Evolutionary conservation across 2,797 vertebrate species (phyloP), one percentile per base, ranked within the genome.

Genomic region (Protosalanx chinensis): DNA sequence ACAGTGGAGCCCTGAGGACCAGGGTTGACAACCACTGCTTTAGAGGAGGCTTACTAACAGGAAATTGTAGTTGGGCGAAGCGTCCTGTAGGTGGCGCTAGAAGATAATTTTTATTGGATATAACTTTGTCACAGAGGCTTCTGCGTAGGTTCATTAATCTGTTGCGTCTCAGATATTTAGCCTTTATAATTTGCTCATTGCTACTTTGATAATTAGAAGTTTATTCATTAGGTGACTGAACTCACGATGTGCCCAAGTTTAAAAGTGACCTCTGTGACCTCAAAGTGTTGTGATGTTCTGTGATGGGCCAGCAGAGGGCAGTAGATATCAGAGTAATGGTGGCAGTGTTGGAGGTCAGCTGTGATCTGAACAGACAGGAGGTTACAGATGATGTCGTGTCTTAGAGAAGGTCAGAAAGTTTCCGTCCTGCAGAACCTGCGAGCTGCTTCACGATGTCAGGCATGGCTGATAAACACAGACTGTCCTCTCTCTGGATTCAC

Each of bases 51-150:
- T 27, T 27, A 27, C 23, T 27, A 27, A 27, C 23, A 27, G 23
- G 23, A 27, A 46, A 10, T 12, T 46, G 10, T 46, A 46, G 8
- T 13, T 46, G 41, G 8, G 41, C 41, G 13, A 46, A 12, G 2
- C 41, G 5, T 4, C 49, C 65, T 67, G 23, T 67, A 67, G 65
- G 53, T 53, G 65, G 65, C 16, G 65, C 27, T 56, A 16, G 30
- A 27, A 49, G 27, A 29, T 16, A 29, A 33, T 53, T 56, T 56
- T 56, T 56, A 10, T 1, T 5, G 18, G 51, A n/a, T 56, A 5
- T 53, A 16, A 53, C 3, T 16, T 56, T n/a, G 51, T 3, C 4
- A n/a, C 1, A 64, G 10, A 35, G n/a, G 32, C 6, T 18, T 6
- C 15, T 37, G 18, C 8, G 18, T 18, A 18, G 35, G n/a, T 33